These are phyloP conservation scores for Mirounga angustirostris DNA, from an alignment of 2,113 vertebrate genomes.

Conservation along the genomic window DNA sequence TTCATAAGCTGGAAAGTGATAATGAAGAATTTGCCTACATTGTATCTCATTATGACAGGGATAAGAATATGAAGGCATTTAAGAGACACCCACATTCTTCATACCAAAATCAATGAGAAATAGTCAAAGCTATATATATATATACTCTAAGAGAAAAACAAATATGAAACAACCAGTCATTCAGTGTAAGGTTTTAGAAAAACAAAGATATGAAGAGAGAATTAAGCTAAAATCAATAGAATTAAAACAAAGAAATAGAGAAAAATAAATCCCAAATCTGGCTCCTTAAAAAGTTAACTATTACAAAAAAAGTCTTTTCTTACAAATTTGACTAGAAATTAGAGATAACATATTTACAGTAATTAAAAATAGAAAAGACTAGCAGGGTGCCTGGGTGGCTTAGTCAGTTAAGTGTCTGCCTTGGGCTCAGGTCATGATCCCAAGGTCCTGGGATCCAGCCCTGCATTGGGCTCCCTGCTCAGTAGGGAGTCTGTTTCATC, in stretches of 20 bases:
- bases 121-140: not conserved
- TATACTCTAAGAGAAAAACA: not conserved
- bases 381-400: not conserved
- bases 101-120: not conserved
- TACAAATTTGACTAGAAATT: not conserved
- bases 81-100: not conserved
- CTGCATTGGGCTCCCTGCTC: not conserved
- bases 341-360: not conserved
- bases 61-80: not conserved
- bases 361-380: not conserved
- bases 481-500: not conserved
- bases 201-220: not conserved
- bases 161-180: not conserved
- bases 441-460: no score
- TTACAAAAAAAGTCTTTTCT: not conserved
- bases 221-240: slow-evolving; percentile 1
- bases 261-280: not conserved
- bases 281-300: not conserved
- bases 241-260: not conserved
- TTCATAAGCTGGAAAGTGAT: not conserved
- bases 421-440: no score
- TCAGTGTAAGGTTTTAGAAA: not conserved
- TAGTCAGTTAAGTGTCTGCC: no score
- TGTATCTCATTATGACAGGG: not conserved
- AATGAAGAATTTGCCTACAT: not conserved